Conservation (phyloP, 2,797 vertebrate species). For the Thripadectes ignobilis region DNA sequence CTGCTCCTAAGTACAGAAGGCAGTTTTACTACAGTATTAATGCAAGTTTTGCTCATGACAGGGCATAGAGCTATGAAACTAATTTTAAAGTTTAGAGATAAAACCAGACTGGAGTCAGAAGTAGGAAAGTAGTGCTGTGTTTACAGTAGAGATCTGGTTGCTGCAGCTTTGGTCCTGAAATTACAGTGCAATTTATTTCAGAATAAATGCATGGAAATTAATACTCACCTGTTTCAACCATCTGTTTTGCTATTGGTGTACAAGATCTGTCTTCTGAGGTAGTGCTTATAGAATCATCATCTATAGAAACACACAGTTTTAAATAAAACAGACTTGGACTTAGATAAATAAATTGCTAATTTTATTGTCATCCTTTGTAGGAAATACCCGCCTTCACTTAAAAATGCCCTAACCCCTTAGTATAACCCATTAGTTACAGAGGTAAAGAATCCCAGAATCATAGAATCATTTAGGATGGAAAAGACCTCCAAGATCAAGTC, state of each 20-base stretch:
- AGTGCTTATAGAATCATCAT: slow-evolving; percentile 61
- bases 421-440: not conserved
- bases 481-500: not conserved
- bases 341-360: not conserved
- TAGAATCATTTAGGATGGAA: not conserved
- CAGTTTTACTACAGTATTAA: not conserved
- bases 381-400: not conserved
- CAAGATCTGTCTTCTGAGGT: slow-evolving; percentile 58
- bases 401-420: not conserved
- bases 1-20: not conserved
- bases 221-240: slow-evolving; percentile 14
- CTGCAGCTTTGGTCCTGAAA: not conserved
- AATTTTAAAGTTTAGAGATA: not conserved
- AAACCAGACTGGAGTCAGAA: not conserved
- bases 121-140: not conserved
- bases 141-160: not conserved
- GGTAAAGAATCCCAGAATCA: not conserved
- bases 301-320: slow-evolving; percentile 32
- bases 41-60: not conserved
- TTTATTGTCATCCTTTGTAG: not conserved
- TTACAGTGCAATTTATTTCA: not conserved
- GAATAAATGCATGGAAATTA: not conserved
- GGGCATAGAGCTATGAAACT: not conserved
- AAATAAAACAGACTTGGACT: not conserved
- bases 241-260: not conserved